Evolutionary conservation across 2,888 invertebrate species (phyloP), one percentile per base, ranked within the genome.

Genomic region (Melinaea marsaeus): DNA sequence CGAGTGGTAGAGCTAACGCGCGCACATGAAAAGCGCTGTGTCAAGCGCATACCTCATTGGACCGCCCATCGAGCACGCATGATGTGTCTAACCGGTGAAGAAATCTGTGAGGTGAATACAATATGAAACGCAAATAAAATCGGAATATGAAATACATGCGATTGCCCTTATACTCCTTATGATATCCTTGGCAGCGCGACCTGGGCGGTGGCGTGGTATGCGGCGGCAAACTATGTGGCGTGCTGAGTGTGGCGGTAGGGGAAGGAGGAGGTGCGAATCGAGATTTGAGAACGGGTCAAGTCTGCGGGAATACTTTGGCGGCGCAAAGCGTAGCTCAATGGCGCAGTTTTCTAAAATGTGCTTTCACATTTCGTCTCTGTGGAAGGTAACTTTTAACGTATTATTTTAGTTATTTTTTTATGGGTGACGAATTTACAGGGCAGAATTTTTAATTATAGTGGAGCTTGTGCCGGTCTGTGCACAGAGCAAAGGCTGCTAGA

Each of bases 171-270:
- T 22, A 11, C 11, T 42, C 42, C 42, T 42, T 42, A 42, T 9
- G 42, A 42, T 6, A 33, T 34, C 37, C 4, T 37, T 37, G 13
- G 61, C 73, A 85, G 85, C 76, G 72, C 60, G 86, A 86, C 67
- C 72, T 83, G 73, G 87, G 87, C 58, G 79, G 83, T 47, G 87
- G 84, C 68, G 80, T 86, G 61, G 86, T 87, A 69, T 85, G 87
- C 75, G 79, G 70, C 63, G 86, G 86, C 71, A 80, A 80, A 77
- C 77, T 87, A 75, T 85, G 86, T 76, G 86, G 82, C 70, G 84
- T 86, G 72, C 66, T 85, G 74, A 79, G 80, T 69, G 72, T 66
- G 63, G 51, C 67, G 66, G 66, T 57, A 35, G 37, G 59, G 59
- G 58, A 54, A 67, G 35, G 69, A 59, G 35, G 62, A 56, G 37